These are phyloP conservation scores for Nomada lathburiana DNA, from an alignment of 2,888 invertebrate genomes.

Conservation along the genomic window DNA sequence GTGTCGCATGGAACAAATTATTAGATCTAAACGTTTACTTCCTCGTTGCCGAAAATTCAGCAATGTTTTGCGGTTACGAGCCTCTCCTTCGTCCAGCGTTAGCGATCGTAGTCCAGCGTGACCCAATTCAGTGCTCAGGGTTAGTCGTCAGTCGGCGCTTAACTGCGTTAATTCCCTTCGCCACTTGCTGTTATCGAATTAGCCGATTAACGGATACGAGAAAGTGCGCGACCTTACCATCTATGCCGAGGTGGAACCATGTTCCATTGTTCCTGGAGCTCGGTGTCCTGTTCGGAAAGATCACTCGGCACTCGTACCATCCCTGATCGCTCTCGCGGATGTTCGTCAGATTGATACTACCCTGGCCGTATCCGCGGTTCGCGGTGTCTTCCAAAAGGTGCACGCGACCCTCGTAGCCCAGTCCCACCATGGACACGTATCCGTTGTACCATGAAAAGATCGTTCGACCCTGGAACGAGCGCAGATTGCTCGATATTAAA, in stretches of 20 bases:
- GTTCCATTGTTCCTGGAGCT: constrained; percentile 94
- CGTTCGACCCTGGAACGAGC: constrained; percentile 88
- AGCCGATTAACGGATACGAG: constrained; percentile 41
- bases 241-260: constrained; percentile 94
- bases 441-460: constrained; percentile 94
- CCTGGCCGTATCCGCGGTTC: constrained; percentile 87
- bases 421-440: constrained; percentile 87
- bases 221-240: constrained; percentile 87
- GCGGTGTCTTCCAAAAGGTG: constrained; percentile 87
- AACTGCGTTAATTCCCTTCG: constrained; percentile 62
- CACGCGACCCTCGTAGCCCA: constrained; percentile 89
- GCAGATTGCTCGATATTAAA: background rate
- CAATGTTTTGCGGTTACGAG: constrained; percentile 43
- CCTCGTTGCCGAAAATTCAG: constrained; percentile 51
- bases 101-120: constrained; percentile 55
- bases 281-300: constrained; percentile 95
- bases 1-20: background rate
- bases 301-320: constrained; percentile 95
- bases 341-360: constrained; percentile 93
- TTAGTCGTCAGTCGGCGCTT: constrained; percentile 57
- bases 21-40: constrained; percentile 43
- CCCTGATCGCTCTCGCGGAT: constrained; percentile 96
- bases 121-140: constrained; percentile 60
- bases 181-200: constrained; percentile 58
- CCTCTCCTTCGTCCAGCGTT: constrained; percentile 41